A percentile compares a stretch with the other conserved stretches of the same genome.
Conservation (phyloP, 1,140 invertebrate genomes). For the Philotrypesis tridentata region DNA sequence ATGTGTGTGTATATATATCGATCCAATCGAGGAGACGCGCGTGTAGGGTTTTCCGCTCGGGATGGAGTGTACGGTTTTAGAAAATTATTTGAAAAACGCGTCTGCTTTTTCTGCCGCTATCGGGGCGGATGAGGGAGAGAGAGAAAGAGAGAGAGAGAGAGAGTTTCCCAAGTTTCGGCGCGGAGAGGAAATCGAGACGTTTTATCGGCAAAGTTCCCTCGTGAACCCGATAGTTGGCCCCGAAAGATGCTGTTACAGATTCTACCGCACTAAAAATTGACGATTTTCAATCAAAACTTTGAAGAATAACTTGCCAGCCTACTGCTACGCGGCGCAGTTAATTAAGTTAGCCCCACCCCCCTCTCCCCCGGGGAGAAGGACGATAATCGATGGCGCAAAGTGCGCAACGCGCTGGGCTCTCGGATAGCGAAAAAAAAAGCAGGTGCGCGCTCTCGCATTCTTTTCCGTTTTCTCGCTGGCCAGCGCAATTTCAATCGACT, state of each 20-base stretch:
- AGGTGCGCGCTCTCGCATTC: neutral
- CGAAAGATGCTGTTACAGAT: no score
- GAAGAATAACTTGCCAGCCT: neutral
- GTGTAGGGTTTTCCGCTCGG: no score
- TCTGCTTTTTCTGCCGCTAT: no score
- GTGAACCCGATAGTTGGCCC: neutral
- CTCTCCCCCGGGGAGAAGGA: no score
- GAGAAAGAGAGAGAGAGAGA: no score
- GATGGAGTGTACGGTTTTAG: no score
- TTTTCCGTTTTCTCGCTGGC: neutral
- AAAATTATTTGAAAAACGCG: no score
- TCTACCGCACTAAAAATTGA: neutral
- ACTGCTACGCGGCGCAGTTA: neutral
- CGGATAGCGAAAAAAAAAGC: no score
- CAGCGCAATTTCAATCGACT: conserved; percentile 2
- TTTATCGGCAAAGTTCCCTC: neutral
- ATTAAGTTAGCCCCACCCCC: neutral
- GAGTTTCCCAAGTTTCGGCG: no score
- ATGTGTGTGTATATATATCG: no score
- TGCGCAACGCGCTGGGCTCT: neutral
- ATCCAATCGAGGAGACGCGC: neutral
- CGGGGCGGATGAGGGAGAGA: no score
- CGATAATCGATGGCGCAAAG: neutral
- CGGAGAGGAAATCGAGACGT: no score
- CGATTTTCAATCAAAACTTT: neutral